Percentiles rank a stretch among this genome's conserved stretches.
These are phyloP conservation scores for Hippolais icterina DNA, from an alignment of 2,113 vertebrate genomes.

Conservation along the genomic window DNA sequence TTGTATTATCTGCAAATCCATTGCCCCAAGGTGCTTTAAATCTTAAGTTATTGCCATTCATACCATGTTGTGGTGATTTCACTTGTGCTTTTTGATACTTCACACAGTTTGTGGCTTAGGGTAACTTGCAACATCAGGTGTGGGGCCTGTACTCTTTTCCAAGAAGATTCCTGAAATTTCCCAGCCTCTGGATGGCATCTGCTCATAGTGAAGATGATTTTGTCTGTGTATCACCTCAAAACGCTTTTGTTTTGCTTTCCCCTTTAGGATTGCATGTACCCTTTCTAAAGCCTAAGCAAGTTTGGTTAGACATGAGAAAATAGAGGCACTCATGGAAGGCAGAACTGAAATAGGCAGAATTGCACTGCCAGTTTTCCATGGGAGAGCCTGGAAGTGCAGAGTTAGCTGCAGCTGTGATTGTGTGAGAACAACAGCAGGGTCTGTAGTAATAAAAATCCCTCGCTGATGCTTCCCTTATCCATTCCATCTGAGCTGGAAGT, in stretches of 20 bases:
- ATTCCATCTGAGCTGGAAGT: not conserved
- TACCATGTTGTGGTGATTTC: not conserved
- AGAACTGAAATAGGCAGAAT: not conserved
- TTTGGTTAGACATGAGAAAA: not conserved
- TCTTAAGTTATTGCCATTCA: not conserved
- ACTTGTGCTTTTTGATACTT: not conserved
- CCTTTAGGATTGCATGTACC: rapidly evolving
- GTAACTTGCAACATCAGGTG: rapidly evolving
- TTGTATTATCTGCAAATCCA: not conserved
- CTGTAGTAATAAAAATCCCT: not conserved
- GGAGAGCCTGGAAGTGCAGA: not conserved
- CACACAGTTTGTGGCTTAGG: not conserved
- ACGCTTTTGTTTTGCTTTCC: not conserved
- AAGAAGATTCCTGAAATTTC: not conserved
- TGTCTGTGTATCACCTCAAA: not conserved
- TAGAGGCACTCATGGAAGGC: not conserved
- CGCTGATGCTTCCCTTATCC: not conserved
- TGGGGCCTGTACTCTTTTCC: not conserved
- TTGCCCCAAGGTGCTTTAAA: not conserved
- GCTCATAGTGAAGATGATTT: not conserved
- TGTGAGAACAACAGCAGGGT: not conserved
- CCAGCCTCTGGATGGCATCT: not conserved
- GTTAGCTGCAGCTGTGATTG: not conserved
- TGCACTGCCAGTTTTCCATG: not conserved
- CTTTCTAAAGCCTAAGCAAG: not conserved